Base-by-base conservation (phyloP, 2,113 vertebrate species). In the Cyprinodon brontotheroides region DNA sequence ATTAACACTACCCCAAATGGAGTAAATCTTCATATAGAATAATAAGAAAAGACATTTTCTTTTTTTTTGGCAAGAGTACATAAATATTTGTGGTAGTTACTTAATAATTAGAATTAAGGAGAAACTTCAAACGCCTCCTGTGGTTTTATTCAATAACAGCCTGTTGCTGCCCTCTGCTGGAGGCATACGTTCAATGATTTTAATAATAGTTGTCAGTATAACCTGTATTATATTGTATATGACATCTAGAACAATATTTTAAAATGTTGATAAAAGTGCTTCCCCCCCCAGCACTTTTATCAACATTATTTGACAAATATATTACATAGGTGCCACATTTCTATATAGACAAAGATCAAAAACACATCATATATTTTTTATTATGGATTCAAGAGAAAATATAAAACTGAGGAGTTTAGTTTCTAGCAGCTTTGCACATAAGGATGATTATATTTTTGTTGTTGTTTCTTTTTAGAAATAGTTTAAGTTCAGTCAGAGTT, bases 111-210 rank as follows among this genome's bases (percentile, higher is more conserved):
- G 50, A 57, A 57, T 6, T 20, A 38, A 61, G 47, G 29, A 68
- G 38, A 72, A 61, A 68, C 48, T 72, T 11, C 8, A 68, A 70
- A 74, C 50, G 75, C 69, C 69, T 29, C 62, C 81, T 43, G 12
- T 3, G 70, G 83, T 70, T 11, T 57, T 63, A 45, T 68, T 88
- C 84, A 86, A 66, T 1, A 22, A 50, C 61, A 71, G 75, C 61
- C 12, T 1, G 92, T 71, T 93, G 89, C 90, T 87, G 92, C 93
- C 91, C 89, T 84, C 93, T 94, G 59, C 68, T 93, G 93, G 76
- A 75, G 0, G 77, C 12, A 50, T 0, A 22, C 0, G 4, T 5
- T 11, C 4, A 38, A 11, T 1, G 3, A 11, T 41, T 14, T 0
- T 53, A 1, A 20, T 10, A 2, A 9, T 48, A 5, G 2, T 3